Evolutionary conservation across 2,888 invertebrate genomes (phyloP).

Genomic region (Candidula unifasciata): DNA sequence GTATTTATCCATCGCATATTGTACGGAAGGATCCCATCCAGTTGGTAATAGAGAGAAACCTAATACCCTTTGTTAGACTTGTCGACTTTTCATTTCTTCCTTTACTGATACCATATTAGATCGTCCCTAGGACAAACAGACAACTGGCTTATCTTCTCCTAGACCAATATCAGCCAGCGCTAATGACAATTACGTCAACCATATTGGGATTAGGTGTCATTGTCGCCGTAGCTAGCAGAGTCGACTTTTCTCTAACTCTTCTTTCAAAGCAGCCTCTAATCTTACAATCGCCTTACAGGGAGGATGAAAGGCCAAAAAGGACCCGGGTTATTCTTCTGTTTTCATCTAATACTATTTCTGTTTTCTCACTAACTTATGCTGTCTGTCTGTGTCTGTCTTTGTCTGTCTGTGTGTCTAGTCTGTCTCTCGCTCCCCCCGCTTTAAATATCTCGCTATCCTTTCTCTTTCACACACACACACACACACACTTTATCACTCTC

Average conservation of each 20-base stretch:
- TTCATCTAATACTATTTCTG: background rate
- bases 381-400: background rate
- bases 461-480: no score
- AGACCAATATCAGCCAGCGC: slow-evolving; percentile 13
- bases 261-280: slow-evolving; percentile 25
- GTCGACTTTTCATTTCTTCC: slow-evolving; percentile 46
- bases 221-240: background rate
- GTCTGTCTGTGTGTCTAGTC: no score
- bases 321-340: background rate
- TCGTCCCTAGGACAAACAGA: slow-evolving; percentile 44
- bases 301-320: slow-evolving; percentile 3
- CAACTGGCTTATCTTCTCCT: slow-evolving; percentile 44
- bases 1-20: background rate
- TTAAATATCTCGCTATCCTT: no score
- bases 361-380: background rate
- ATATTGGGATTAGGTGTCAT: slow-evolving; percentile 40
- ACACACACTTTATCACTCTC: no score
- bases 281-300: slow-evolving; percentile 34
- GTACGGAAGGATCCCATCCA: slow-evolving; percentile 23
- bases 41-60: slow-evolving; percentile 17
- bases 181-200: slow-evolving; percentile 48
- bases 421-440: no score
- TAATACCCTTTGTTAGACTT: slow-evolving; percentile 35
- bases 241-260: slow-evolving; percentile 24
- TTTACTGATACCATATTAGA: slow-evolving; percentile 40